Conservation (phyloP, 2,797 vertebrate species). For the Todus mexicanus region DNA sequence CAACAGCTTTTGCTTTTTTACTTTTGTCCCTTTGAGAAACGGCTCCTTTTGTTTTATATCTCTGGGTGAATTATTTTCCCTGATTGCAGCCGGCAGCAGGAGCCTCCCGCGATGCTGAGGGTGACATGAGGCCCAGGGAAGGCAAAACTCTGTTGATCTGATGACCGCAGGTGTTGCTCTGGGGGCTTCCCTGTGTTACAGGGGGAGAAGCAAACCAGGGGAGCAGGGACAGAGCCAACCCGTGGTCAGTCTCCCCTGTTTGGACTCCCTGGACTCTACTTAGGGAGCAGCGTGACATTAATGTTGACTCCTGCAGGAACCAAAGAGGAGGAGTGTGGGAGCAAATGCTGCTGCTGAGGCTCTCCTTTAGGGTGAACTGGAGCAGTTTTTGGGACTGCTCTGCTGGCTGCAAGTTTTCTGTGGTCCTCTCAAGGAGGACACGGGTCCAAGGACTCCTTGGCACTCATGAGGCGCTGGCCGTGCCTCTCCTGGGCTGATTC, state of each 20-base stretch:
- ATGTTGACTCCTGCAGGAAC: not conserved
- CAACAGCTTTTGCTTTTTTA: not conserved
- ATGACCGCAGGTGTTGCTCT: accelerated
- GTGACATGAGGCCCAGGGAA: not conserved
- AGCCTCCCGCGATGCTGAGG: not conserved
- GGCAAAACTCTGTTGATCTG: not conserved
- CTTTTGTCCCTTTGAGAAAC: not conserved
- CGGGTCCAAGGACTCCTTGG: accelerated
- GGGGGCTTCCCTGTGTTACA: accelerated
- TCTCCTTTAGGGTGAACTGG: not conserved
- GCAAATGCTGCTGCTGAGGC: not conserved
- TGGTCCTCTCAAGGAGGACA: too few relatives aligned
- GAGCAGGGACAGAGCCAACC: not conserved
- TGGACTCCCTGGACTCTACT: too few relatives aligned
- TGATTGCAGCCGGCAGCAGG: not conserved
- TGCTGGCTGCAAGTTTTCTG: not conserved
- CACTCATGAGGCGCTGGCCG: accelerated
- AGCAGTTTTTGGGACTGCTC: not conserved
- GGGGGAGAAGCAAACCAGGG: not conserved
- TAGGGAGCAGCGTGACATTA: accelerated
- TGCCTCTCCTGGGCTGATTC: not conserved
- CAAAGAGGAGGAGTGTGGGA: not conserved
- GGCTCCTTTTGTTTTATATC: not conserved
- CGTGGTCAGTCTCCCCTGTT: not conserved
- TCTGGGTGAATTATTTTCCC: not conserved